Percentiles rank a stretch among this genome's conserved stretches.
Conservation (phyloP, 2,888 invertebrate species). For the Alcis repandata region DNA sequence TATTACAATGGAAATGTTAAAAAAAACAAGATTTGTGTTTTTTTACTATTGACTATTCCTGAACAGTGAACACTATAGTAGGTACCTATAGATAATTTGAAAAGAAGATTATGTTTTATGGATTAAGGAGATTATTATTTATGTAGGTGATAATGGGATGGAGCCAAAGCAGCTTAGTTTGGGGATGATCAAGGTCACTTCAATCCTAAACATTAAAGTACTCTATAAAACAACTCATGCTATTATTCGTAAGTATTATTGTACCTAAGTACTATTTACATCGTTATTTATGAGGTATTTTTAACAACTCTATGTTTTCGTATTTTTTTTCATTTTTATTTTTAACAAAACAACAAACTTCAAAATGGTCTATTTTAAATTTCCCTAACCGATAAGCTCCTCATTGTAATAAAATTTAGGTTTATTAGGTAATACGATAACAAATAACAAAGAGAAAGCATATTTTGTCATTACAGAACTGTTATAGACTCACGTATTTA, state of each 20-base stretch:
- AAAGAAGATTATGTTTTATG: conserved; percentile 45
- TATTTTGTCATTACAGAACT: neutral
- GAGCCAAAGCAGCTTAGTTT: conserved; percentile 81
- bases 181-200: conserved; percentile 85
- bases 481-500: conserved; percentile 12
- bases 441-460: conserved; percentile 29
- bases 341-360: conserved; percentile 58
- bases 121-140: conserved; percentile 55
- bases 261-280: conserved; percentile 63
- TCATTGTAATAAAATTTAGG: conserved; percentile 56
- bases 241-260: conserved; percentile 63
- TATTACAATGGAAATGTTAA: neutral
- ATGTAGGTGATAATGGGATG: conserved; percentile 65
- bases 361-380: conserved; percentile 67
- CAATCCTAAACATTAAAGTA: conserved; percentile 80
- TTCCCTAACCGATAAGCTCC: conserved; percentile 83
- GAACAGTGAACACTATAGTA: conserved; percentile 10
- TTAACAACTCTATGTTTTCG: conserved; percentile 67
- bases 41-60: neutral
- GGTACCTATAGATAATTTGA: conserved; percentile 18
- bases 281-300: conserved; percentile 73
- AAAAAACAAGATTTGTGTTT: neutral
- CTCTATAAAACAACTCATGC: conserved; percentile 71
- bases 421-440: conserved; percentile 29
- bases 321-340: conserved; percentile 54